Evolutionary conservation across 64 coral and sea anemone genomes (phyloP).

Genomic region (Porites lutea): DNA sequence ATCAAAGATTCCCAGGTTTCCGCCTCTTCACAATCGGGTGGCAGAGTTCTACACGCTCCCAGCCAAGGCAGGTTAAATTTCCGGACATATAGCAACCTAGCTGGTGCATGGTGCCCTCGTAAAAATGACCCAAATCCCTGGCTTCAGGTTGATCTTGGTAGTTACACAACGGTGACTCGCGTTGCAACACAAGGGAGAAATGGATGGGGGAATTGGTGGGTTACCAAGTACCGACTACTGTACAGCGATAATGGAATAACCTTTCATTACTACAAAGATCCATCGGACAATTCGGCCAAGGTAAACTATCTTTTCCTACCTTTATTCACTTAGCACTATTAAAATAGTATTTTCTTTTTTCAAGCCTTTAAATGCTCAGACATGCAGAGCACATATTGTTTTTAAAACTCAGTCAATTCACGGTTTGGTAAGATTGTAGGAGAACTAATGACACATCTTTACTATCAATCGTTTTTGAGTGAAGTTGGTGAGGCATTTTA

Average conservation of each 20-base stretch:
- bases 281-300: conserved; percentile 1
- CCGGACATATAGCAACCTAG: neutral
- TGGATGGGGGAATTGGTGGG: conserved; percentile 13
- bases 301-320: too few species aligned
- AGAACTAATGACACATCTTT: too few species aligned
- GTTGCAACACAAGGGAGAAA: conserved; percentile 33
- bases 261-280: conserved; percentile 11
- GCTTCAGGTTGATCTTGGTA: conserved; percentile 43
- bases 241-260: conserved; percentile 23
- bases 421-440: too few species aligned
- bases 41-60: conserved; percentile 13
- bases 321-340: too few species aligned
- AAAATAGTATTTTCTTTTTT: too few species aligned
- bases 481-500: too few species aligned
- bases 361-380: too few species aligned
- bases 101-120: neutral
- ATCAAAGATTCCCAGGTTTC: neutral
- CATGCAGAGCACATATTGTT: too few species aligned
- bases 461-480: too few species aligned
- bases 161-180: conserved; percentile 1
- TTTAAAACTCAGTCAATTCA: too few species aligned
- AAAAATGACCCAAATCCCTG: conserved; percentile 33
- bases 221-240: neutral
- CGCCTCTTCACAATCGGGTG: conserved; percentile 40
- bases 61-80: conserved; percentile 18